Evolutionary conservation across 2,113 vertebrate species (phyloP), one percentile per base, ranked within the genome.

Genomic region (Caloenas nicobarica): DNA sequence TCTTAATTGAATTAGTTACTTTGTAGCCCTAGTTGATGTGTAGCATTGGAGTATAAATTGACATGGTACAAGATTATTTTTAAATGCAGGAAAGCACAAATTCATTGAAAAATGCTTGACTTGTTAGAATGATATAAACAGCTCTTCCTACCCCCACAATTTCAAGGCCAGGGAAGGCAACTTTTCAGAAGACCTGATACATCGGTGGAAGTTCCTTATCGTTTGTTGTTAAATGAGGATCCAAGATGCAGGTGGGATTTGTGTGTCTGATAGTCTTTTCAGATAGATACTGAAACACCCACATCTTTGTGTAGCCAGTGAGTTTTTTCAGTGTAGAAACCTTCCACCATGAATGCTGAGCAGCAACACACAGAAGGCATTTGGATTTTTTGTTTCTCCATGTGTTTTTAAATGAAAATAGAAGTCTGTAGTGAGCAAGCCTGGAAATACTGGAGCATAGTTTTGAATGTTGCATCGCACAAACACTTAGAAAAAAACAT

Each of bases 341-440:
- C 36, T 91, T 89, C 26, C 13, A 60, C 29, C 4, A 2, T 54
- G 57, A 2, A 2, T 65, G 36, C 34, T 74, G 36, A 34, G 70
- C 46, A 77, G 42, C 6, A 85, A 11, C 19, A 33, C 13, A 17
- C 13, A 40, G 22, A 53, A 91, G 34, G 28, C 56, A 66, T 81
- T 79, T 0, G 3, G 69, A 10, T 40, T 2, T 1, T 2, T 8
- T 10, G 12, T 31, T 13, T 13, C 15, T 13, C 15, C 1, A 0
- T 21, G 29, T 33, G 14, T 23, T 91, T 92, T 77, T 53, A 28
- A 68, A 82, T 56, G 10, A 57, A 88, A 69, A 48, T 21, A 61
- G 38, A 60, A 65, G 50, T 60, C 58, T 61, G 28, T 65, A 65
- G 62, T 70, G 40, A 48, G 18, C 17, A 21, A 80, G 33, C 21